Evolutionary conservation across 2,113 vertebrate species (phyloP), one percentile per base, ranked within the genome.

Genomic region (Hiodon tergisus): DNA sequence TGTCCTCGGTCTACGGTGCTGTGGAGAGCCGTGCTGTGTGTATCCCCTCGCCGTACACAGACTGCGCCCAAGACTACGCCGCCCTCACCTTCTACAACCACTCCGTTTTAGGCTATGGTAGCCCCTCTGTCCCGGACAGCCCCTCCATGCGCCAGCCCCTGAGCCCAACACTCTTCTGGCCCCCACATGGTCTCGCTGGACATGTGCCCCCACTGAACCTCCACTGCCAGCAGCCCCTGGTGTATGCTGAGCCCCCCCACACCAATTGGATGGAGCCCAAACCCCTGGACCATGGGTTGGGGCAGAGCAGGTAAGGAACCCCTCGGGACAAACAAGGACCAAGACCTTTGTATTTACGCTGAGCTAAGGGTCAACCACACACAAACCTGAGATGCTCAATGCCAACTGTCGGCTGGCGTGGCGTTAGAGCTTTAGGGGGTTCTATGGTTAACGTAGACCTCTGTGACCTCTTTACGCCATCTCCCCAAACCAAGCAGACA

Each of bases 21-120:
- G 78, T 92, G 86, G 94, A 97, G 7, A 84, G 87, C 5, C 92
- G 91, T 31, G 80, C 94, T 0, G 76, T 94, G 52, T 96, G 93
- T 72, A 91, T 97, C 67, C 94, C 94, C 6, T 93, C 96, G 0
- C 93, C 94, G 0, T 98, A 95, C 46, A 67, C 90, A 8, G 94
- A 98, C 60, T 89, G 78, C 74, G 84, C 80, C 55, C 91, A 93
- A 0, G 95, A 96, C 0, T 96, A 94, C 61, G 84, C 91, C 0
- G 71, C 93, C 0, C 83, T 97, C 83, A 78, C 92, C 0, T 95
- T 97, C 89, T 98, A 93, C 72, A 88, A 90, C 78, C 93, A 93
- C 0, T 83, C 93, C 0, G 2, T 94, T 83, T 85, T 95, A 76
- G 91, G 91, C 78, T 96, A 95, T 75, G 78, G 77, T 67, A 51